Base-by-base conservation (phyloP, 1,140 invertebrate genomes). In the Drosophila yakuba region DNA sequence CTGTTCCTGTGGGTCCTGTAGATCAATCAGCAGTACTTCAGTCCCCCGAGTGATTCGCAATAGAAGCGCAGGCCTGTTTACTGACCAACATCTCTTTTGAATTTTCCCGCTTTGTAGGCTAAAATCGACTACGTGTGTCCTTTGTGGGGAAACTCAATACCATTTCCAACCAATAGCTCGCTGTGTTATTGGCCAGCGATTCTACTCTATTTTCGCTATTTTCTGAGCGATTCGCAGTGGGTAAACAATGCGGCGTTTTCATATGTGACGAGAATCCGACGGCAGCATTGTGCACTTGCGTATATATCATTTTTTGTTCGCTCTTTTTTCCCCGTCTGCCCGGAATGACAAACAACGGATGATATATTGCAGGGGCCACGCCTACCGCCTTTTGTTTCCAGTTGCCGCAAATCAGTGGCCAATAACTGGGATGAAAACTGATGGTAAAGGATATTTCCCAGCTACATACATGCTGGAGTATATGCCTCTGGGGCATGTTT, bases 321-420 rank as follows among this genome's bases (percentile, higher is more conserved):
- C 41, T 8, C 2, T 36, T 36, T 17, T 36, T 36, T 36, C 11
- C 17, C 17, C 20, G 7, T 60, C 59, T 62, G 66, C 44, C 28
- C 38, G n/a, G 73, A 17, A 74, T 67, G 71, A 77, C 74, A 78
- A 83, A 71, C 68, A 71, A 71, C 68, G 63, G 78, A 86, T 85
- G 81, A 88, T 86, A 81, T 77, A 80, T 81, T 83, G 77, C 68
- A 64, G 36, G 39, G 47, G 58, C 82, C 82, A 81, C 78, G 64
- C 82, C 83, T 74, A 68, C 25, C 50, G 51, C 66, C 60, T 77
- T 83, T 83, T 86, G 69, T 86, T 82, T 89, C 57, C 66, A 62
- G 66, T 89, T 72, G 79, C 84, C 83, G 69, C 79, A 83, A 88
- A 88, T 86, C 83, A 82, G 83, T 72, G 79, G 83, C 66, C 83